phyloP scores from a whole-genome alignment of 1,140 invertebrate species.

The Drosophila pallidifrons region DNA sequence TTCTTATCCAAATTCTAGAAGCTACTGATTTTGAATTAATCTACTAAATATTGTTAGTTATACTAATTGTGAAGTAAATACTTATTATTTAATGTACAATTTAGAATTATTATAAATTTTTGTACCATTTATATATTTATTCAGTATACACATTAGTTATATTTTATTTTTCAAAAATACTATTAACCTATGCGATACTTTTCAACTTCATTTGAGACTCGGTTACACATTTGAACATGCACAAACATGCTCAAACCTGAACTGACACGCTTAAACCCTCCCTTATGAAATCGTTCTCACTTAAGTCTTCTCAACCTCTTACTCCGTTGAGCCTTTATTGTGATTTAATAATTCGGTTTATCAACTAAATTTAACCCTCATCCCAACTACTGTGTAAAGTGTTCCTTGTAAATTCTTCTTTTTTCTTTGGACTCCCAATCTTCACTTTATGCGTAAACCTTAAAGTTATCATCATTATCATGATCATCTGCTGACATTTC shows the following conservation, averaged over 20 bases:
- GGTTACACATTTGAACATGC: neutral
- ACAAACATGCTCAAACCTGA: neutral
- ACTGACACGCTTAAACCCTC: neutral
- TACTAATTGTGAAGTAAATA: too few species aligned
- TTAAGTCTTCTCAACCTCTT: neutral
- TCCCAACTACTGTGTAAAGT: too few species aligned
- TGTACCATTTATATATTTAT: too few species aligned
- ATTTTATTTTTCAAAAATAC: too few species aligned
- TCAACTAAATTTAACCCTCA: slow-evolving; percentile 5
- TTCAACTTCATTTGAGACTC: neutral
- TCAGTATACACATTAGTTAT: too few species aligned
- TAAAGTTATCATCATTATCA: slow-evolving; percentile 36
- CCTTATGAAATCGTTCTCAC: too few species aligned
- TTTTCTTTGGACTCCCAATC: neutral
- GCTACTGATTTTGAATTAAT: too few species aligned
- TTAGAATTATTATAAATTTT: too few species aligned
- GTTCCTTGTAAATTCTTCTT: too few species aligned
- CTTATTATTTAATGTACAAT: too few species aligned
- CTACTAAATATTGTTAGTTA: too few species aligned
- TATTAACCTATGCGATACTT: neutral
- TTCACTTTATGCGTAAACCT: slow-evolving; percentile 30
- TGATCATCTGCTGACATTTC: slow-evolving; percentile 10
- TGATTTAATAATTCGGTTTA: slow-evolving; percentile 62
- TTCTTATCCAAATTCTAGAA: too few species aligned
- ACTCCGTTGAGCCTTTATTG: slow-evolving; percentile 36